Evolutionary conservation across 2,888 invertebrate species (phyloP), one percentile per base, ranked within the genome.

Genomic region (Polia nebulosa): DNA sequence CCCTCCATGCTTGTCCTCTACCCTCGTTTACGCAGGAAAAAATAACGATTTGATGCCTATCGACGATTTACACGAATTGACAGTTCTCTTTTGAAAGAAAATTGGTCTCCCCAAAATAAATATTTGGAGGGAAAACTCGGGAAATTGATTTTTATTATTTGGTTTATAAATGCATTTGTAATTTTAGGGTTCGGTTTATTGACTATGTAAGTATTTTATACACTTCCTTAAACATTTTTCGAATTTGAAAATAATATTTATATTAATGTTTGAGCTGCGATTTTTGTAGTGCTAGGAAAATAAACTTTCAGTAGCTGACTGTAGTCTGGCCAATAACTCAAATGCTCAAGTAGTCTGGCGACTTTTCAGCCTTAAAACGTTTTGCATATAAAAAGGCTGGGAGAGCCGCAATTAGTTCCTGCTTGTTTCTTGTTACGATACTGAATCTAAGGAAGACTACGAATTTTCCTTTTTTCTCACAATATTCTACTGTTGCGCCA

Each of bases 21-120:
- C 89, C 89, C 88, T 88, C 89, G 85, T 86, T 91, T 90, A 82
- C 85, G 88, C 88, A 87, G 87, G 73, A 82, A 87, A 88, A 89
- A 90, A 91, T 88, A 89, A 90, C 86, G 87, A 88, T 89, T 85
- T 88, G 90, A 90, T 90, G 87, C 85, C 87, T 88, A 91, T 91
- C 90, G 84, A 85, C 80, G 80, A 89, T 91, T 90, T 91, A 92
- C 90, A 89, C 87, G 87, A 86, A 87, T 82, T 89, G 92, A 92
- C 92, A 88, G 88, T 86, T 86, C 86, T 82, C 81, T 85, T 88
- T 71, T 61, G 44, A 75, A 70, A 72, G 81, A 85, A 88, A 89
- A 89, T 86, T 87, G 82, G 80, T 75, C 83, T 80, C 76, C 83
- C 80, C 82, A 83, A 81, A 85, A 83, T 78, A 73, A 83, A 83